Base-by-base conservation (phyloP, 2,888 invertebrate genomes). In the Lacanobia oleracea region DNA sequence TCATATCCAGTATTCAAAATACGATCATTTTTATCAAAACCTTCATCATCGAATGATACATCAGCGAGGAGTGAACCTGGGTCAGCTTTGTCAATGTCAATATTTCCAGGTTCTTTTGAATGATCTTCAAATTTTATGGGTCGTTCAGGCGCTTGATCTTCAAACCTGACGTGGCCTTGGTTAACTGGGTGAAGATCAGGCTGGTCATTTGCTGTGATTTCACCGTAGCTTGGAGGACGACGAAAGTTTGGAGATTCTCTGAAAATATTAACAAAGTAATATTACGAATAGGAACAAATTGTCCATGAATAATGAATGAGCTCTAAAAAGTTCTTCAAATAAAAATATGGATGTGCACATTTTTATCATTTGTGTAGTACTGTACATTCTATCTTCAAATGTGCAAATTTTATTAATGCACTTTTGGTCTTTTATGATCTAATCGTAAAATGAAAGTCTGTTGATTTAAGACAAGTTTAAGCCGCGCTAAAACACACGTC, bases 201-300 rank as follows among this genome's bases (percentile, higher is more conserved):
- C 37, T 85, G 77, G 12, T 78, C 80, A 43, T 86, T 83, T 56
- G 84, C 87, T 50, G 80, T 82, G 12, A 88, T 69, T 0, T 86
- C 53, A 18, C 84, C 83, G 59, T 86, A 79, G 0, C 77, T 84
- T 10, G 81, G 70, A 69, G 88, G 82, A 7, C 75, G 79, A 16
- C 79, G 9, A 8, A 50, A 23, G 1, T 56, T 71, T 40, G 37
- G 4, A 1, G 18, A 33, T 53, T 57, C 14, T 23, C 69, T 77
- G 67, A 51, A 81, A 78, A 12, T 10, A 21, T 33, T 40, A 1
- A 1, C 3, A 63, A 37, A 45, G 59, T 33, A 27, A n/a, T 23
- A 23, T 59, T 40, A 23, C 10, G 16, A 45, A 27, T 27, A 27
- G 10, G 5, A 37, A 10, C 7, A 21, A 33, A 33, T 33, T 33